phyloP scores from a whole-genome alignment of 2,797 vertebrate genomes.

The Fratercula arctica region DNA sequence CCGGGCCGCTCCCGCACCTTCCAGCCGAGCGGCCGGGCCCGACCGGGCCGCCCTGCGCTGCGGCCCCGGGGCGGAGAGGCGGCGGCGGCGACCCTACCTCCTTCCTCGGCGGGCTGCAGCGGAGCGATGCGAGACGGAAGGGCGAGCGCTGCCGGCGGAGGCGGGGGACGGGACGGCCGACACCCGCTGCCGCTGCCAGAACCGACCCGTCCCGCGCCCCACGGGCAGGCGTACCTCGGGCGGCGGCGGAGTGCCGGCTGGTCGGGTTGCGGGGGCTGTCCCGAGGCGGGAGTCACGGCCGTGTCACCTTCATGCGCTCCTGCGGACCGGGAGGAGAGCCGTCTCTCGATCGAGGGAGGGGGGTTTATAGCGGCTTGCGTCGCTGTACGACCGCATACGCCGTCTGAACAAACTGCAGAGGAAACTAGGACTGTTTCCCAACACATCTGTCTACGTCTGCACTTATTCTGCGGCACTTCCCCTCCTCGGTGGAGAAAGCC shows the following conservation, averaged over 20 bases:
- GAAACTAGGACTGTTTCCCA: not conserved
- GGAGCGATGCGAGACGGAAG: not conserved
- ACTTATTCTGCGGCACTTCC: not conserved
- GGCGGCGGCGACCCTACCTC: not conserved
- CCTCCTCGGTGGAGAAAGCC: not conserved
- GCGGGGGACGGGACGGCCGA: not conserved
- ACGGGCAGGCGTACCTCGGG: not conserved
- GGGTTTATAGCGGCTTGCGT: not conserved
- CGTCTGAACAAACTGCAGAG: not conserved
- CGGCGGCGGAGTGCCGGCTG: too few species aligned
- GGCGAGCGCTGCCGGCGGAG: not conserved
- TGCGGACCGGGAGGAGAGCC: fast-evolving
- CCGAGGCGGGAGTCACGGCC: not conserved
- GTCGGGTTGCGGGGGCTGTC: not conserved
- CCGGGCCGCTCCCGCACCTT: not conserved
- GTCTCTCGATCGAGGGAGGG: too few species aligned
- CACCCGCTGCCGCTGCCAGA: not conserved
- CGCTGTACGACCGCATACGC: fast-evolving
- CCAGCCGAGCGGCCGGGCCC: not conserved
- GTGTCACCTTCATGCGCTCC: not conserved
- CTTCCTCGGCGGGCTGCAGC: not conserved
- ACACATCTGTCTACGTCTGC: not conserved
- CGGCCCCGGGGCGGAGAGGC: not conserved
- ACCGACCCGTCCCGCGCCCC: too few species aligned
- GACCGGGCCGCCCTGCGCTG: too few species aligned